Evolutionary conservation across 2,113 vertebrate genomes (phyloP).

Genomic region (Gasterosteus nipponicus): DNA sequence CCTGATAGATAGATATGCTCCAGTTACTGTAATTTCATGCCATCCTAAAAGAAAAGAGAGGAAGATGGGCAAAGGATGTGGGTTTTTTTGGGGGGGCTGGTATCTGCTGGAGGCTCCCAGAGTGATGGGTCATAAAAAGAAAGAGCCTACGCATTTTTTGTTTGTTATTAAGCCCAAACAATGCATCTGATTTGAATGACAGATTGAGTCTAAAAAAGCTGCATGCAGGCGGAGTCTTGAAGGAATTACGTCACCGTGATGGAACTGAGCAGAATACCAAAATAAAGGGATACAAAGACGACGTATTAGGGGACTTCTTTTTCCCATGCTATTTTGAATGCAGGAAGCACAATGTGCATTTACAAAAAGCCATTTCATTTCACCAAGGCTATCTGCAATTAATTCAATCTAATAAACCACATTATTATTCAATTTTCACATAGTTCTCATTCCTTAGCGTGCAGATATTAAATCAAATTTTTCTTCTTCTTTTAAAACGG

Average conservation of each 20-base stretch:
- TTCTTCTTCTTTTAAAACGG: neutral
- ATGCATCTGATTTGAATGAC: conserved; percentile 60
- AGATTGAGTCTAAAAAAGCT: conserved; percentile 56
- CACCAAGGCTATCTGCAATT: conserved; percentile 32
- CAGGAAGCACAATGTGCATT: conserved; percentile 1
- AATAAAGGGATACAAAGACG: conserved; percentile 1
- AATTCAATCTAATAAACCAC: conserved; percentile 26
- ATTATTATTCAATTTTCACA: neutral
- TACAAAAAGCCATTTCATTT: conserved; percentile 38
- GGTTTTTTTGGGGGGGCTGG: neutral
- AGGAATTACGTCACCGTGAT: conserved; percentile 34
- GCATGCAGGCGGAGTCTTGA: conserved; percentile 18
- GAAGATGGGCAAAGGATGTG: neutral
- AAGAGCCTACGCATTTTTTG: conserved; percentile 23
- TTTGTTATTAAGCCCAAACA: conserved; percentile 53
- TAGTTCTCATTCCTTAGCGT: neutral
- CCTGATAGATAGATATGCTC: conserved; percentile 63
- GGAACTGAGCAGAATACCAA: conserved; percentile 28
- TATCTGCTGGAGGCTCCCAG: conserved; percentile 23
- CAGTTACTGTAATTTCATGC: conserved; percentile 54
- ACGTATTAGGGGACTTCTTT: neutral
- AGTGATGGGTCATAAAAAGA: conserved; percentile 47
- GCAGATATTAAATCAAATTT: neutral
- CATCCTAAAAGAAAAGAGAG: conserved; percentile 9
- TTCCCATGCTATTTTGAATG: conserved; percentile 9